Percentiles rank a stretch among this genome's conserved stretches.
These are phyloP conservation scores for Ranitomeya imitator DNA, from an alignment of 2,113 vertebrate species.

Conservation along the genomic window DNA sequence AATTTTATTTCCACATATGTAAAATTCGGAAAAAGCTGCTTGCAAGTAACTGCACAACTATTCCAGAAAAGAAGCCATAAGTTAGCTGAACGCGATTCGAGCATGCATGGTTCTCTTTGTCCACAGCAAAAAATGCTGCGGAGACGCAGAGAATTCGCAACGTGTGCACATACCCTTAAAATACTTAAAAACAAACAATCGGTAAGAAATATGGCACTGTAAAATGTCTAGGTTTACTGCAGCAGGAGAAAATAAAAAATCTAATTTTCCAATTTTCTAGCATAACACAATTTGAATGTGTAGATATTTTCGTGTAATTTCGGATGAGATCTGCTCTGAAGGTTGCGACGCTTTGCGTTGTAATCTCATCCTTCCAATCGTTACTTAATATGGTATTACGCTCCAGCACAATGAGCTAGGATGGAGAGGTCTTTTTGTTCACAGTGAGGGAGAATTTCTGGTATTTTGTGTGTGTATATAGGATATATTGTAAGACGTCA, in stretches of 20 bases:
- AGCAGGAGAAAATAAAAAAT: background rate
- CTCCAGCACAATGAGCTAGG: conserved; percentile 9
- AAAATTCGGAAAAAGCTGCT: too few species aligned
- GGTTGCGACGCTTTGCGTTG: background rate
- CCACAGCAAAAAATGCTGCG: too few species aligned
- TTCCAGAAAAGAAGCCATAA: too few species aligned
- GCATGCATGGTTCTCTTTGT: too few species aligned
- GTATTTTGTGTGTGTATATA: conserved; percentile 54
- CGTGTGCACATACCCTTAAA: too few species aligned
- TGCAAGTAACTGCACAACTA: too few species aligned
- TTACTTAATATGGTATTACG: conserved; percentile 57
- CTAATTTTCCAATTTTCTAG: background rate
- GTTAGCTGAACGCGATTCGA: too few species aligned
- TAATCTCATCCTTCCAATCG: background rate
- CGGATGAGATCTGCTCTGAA: background rate
- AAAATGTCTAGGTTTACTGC: too few species aligned
- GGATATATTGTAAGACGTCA: conserved; percentile 43
- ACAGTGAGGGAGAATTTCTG: conserved; percentile 46
- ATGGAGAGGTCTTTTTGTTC: conserved; percentile 1
- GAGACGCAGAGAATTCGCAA: too few species aligned
- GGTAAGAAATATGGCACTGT: too few species aligned
- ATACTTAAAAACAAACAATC: too few species aligned
- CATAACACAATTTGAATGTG: background rate
- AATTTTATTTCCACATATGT: too few species aligned
- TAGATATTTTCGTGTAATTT: background rate